A percentile compares a stretch with the other conserved stretches of the same genome.
These are phyloP conservation scores for Octodon degus DNA, from an alignment of 2,113 vertebrate genomes.

Conservation along the genomic window DNA sequence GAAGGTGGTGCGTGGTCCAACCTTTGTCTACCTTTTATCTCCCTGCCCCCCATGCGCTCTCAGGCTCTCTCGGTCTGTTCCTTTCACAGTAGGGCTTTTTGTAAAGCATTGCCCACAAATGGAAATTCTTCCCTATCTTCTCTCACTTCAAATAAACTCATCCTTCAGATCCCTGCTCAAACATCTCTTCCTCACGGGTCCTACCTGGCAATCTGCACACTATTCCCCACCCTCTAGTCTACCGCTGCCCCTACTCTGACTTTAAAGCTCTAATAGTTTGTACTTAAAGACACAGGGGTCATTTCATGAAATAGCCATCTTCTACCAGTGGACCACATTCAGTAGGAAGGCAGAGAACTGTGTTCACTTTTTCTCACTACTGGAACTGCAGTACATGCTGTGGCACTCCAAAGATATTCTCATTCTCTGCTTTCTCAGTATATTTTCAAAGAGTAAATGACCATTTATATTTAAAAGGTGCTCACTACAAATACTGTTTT, in stretches of 20 bases:
- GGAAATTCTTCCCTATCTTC: constrained; percentile 30
- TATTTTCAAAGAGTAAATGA: constrained; percentile 8
- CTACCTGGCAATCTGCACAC: not conserved
- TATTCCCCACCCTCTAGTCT: not conserved
- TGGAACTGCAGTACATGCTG: not conserved
- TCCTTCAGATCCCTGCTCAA: not conserved
- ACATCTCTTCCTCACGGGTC: not conserved
- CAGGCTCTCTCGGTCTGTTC: not conserved
- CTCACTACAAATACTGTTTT: constrained; percentile 4
- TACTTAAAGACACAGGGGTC: not conserved
- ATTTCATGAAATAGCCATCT: not conserved
- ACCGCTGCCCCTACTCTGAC: not conserved
- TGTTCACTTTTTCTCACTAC: not conserved
- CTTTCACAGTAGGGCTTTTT: not conserved
- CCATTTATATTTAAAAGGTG: not conserved
- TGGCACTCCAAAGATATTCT: not conserved
- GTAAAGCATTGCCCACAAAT: not conserved
- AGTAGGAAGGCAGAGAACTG: not conserved
- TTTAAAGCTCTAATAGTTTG: not conserved
- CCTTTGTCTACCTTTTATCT: not conserved
- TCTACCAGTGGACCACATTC: not conserved
- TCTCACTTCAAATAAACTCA: not conserved
- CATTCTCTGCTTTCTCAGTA: not conserved
- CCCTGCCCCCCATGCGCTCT: not conserved
- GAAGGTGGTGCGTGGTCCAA: not conserved